Evolutionary conservation across 2,888 invertebrate species (phyloP).

Genomic region (Drosophila pseudotakahashii): DNA sequence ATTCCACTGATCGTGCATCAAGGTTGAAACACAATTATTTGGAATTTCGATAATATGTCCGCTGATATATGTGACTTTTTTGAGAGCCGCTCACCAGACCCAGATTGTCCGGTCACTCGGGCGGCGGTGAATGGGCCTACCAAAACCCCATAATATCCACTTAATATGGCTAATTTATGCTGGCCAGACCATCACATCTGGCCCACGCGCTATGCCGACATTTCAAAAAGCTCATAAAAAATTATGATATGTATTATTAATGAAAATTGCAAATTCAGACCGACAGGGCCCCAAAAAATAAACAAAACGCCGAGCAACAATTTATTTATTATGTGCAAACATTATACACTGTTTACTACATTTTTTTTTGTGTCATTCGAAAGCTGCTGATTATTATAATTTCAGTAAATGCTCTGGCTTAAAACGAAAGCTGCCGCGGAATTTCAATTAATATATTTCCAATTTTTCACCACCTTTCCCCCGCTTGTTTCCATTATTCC

Average conservation of each 20-base stretch:
- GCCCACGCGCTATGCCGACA: slow-evolving; percentile 38
- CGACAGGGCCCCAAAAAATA: slow-evolving; percentile 4
- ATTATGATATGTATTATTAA: slow-evolving; percentile 58
- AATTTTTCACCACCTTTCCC: slow-evolving; percentile 19
- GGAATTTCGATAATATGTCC: slow-evolving; percentile 23
- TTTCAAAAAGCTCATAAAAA: slow-evolving; percentile 45
- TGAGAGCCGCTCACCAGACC: slow-evolving; percentile 22
- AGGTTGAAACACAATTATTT: slow-evolving; percentile 26
- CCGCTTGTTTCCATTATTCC: slow-evolving; percentile 13
- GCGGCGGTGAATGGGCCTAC: slow-evolving; percentile 48
- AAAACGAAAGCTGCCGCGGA: slow-evolving; percentile 46
- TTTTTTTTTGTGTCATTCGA: slow-evolving; percentile 28
- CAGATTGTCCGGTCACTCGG: slow-evolving; percentile 44
- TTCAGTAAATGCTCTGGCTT: slow-evolving; percentile 47
- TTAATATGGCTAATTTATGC: slow-evolving; percentile 70
- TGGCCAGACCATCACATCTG: slow-evolving; percentile 43
- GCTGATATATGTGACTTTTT: background rate
- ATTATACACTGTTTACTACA: slow-evolving; percentile 52
- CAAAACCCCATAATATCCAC: slow-evolving; percentile 54
- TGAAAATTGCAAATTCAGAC: slow-evolving; percentile 63
- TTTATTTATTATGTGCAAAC: slow-evolving; percentile 63
- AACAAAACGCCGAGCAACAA: slow-evolving; percentile 20
- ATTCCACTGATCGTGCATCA: slow-evolving; percentile 46
- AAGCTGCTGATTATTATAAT: slow-evolving; percentile 50
- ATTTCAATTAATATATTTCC: slow-evolving; percentile 59